Evolutionary conservation across 2,113 vertebrate species (phyloP).

Genomic region (Rutilus rutilus): DNA sequence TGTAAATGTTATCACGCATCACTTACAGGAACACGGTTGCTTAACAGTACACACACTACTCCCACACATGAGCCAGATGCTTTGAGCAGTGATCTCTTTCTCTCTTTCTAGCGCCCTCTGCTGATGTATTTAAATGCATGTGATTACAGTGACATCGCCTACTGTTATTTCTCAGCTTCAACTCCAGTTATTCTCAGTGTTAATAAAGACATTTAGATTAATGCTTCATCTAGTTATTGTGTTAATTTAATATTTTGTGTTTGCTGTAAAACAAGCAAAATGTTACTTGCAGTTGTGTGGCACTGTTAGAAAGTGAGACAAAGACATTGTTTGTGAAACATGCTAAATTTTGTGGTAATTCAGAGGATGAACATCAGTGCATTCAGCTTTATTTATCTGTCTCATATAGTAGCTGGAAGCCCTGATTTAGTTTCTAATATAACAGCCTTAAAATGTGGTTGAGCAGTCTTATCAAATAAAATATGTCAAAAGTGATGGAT

Average conservation of each 20-base stretch:
- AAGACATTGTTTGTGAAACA: background rate
- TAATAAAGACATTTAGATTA: conserved; percentile 14
- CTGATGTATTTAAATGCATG: conserved; percentile 34
- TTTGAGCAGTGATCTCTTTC: background rate
- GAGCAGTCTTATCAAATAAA: conserved; percentile 68
- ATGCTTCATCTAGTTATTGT: conserved; percentile 4
- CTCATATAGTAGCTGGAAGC: conserved; percentile 10
- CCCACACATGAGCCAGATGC: background rate
- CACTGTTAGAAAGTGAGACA: background rate
- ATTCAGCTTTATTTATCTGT: conserved; percentile 18
- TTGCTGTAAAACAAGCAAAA: background rate
- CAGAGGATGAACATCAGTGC: conserved; percentile 5
- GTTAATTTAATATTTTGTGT: conserved; percentile 17
- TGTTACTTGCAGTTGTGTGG: conserved; percentile 21
- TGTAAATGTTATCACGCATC: conserved; percentile 10
- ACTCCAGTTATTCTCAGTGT: background rate
- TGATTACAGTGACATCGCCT: background rate
- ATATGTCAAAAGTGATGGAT: conserved; percentile 10
- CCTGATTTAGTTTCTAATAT: conserved; percentile 39
- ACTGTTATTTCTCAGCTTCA: background rate
- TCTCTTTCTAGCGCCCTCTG: conserved; percentile 10
- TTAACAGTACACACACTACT: conserved; percentile 15
- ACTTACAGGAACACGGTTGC: conserved; percentile 4
- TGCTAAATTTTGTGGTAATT: conserved; percentile 14
- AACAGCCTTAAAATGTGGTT: conserved; percentile 55